phyloP scores from a whole-genome alignment of 2,888 invertebrate genomes.

The Neoitamus cyanurus region DNA sequence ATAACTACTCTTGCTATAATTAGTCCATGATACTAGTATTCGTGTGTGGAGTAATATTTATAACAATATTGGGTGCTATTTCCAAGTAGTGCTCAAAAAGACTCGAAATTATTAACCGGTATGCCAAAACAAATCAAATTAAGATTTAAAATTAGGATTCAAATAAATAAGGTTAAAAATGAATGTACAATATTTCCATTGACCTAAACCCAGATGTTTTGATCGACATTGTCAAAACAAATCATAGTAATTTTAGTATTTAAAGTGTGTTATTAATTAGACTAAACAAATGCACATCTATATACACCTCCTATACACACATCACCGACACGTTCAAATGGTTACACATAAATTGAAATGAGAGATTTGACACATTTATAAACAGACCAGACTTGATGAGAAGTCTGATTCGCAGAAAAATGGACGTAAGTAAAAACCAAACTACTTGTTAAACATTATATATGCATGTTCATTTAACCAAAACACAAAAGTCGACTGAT shows the following conservation, averaged over 20 bases:
- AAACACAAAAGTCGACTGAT: background rate
- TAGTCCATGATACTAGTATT: background rate
- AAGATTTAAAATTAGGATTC: background rate
- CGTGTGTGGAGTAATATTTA: background rate
- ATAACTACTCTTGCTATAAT: background rate
- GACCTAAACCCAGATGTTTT: background rate
- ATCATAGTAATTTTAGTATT: background rate
- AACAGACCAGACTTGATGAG: background rate
- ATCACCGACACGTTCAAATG: background rate
- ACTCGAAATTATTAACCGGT: background rate
- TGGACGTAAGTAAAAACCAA: background rate
- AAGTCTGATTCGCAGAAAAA: background rate
- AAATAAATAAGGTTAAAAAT: background rate
- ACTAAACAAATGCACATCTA: background rate
- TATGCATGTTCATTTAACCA: background rate
- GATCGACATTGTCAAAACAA: background rate
- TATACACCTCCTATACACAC: background rate
- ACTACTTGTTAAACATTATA: constrained; percentile 8
- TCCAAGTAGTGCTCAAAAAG: background rate
- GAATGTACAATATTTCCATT: background rate
- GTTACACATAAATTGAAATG: background rate
- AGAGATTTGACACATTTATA: background rate
- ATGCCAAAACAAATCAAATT: background rate
- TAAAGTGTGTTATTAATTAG: background rate
- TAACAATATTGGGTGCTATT: background rate